Base-by-base conservation (phyloP, 2,888 invertebrate species). In the Eueremaeus valkanovi region DNA sequence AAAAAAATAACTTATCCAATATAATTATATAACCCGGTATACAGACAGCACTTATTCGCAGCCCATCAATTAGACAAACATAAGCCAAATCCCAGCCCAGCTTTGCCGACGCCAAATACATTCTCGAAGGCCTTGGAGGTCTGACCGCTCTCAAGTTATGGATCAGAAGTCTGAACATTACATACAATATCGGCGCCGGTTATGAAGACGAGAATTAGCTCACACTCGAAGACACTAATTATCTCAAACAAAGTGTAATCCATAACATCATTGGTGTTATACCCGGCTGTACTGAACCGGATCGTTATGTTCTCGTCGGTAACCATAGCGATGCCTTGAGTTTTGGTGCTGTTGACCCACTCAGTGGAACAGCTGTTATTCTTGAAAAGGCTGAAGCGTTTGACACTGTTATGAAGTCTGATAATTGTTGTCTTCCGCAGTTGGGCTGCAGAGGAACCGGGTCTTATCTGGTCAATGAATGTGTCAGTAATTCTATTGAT, bases 321-420 rank as follows among this genome's bases (percentile, higher is more conserved):
- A 87, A 86, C 79, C 86, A 87, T 79, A 82, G 85, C 63, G 86
- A 86, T 79, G 85, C 86, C 36, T 87, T 86, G 86, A 82, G 82
- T 21, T 84, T 83, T 49, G 86, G 86, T 0, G 84, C 84, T 3
- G 80, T 84, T 16, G 86, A 86, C 78, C 86, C 86, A 0, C 83
- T 84, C 36, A 84, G 84, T 73, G 86, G 85, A 42, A 86, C 86
- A 2, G 85, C 86, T 0, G 82, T 82, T 21, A 81, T 86, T 81
- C 80, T 85, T 78, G 86, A 87, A 81, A 79, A 85, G 51, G 83
- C 83, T 13, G 78, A 84, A 66, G 83, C 81, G 1, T 81, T 85
- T 75, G 82, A 81, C 11, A 76, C 80, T 33, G 77, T 83, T 18
- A 80, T 81, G 24, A 81, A 81, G 72, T 74, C 79, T 79, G 29